Base-by-base conservation (phyloP, 35 echinoderm and acorn worm species). In the Heliocidaris tuberculata region DNA sequence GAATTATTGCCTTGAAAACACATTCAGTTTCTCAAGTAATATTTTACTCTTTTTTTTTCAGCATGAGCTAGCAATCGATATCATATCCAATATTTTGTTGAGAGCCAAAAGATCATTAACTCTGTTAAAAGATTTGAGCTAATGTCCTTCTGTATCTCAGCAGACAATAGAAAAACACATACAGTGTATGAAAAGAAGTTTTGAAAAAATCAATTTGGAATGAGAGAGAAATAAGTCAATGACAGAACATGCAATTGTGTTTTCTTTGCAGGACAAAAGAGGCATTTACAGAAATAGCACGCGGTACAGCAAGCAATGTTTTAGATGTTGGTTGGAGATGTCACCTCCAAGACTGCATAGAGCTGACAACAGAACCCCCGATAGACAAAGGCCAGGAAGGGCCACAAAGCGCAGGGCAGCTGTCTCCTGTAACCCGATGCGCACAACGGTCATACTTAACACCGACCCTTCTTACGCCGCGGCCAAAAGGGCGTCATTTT, bases 361-460 rank as follows among this genome's bases (percentile, higher is more conserved):
- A 89, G 87, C 87, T 17, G 32, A n/a, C 31, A 32, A 32, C 29
- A 89, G 47, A 48, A 89, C 31, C 31, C 35, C 87, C 27, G 31
- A 48, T 47, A 89, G 87, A 89, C 87, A 89, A 89, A 89, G 87
- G 87, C 47, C 31, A 89, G 87, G 87, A 89, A 89, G 31, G 87
- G 47, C 87, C 31, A 48, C 87, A 48, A 48, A 89, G 87, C 87
- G 87, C 87, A 16, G 87, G 87, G 87, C 87, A 89, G 87, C 87
- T 89, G 87, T 89, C 87, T 89, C 87, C 87, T 48, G 87, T 89
- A 89, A 89, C 87, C 87, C 31, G 87, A 89, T 89, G 87, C 87
- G 31, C 31, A 19, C 7, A 47, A 48, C 87, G 87, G 87, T 48
- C 87, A 89, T 48, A 89, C 87, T 89, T 48, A 89, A 89, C 87